Percentiles rank a stretch among this genome's conserved stretches.
These are phyloP conservation scores for Bagarius yarrelli DNA, from an alignment of 2,113 vertebrate genomes.

Conservation along the genomic window DNA sequence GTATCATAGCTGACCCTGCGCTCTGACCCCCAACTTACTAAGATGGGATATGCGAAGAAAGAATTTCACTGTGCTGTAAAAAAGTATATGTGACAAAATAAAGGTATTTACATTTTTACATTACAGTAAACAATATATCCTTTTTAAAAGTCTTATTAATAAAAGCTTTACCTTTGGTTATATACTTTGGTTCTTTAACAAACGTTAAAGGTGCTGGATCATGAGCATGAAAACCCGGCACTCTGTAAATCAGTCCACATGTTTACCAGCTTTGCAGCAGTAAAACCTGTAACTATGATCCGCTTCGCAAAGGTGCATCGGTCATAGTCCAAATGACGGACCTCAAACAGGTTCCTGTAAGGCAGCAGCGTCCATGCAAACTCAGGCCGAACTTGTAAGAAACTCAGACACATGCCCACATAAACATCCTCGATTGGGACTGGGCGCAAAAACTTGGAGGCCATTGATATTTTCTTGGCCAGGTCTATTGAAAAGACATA, in stretches of 20 bases:
- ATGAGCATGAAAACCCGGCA: slow-evolving; percentile 59
- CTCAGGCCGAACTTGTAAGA: slow-evolving; percentile 60
- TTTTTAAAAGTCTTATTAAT: not conserved
- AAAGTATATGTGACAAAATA: not conserved
- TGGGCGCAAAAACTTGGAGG: slow-evolving; percentile 57
- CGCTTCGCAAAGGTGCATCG: slow-evolving; percentile 61
- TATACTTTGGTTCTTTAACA: not conserved
- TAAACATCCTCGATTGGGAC: slow-evolving; percentile 81
- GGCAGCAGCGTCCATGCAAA: slow-evolving; percentile 47
- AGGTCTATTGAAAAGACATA: slow-evolving; percentile 75
- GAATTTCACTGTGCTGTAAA: too few relatives aligned
- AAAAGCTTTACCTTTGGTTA: not conserved
- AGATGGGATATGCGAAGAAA: too few relatives aligned
- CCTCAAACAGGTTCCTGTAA: slow-evolving; percentile 63
- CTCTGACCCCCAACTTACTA: too few relatives aligned
- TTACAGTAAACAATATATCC: too few relatives aligned
- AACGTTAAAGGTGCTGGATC: not conserved
- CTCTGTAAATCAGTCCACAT: slow-evolving; percentile 69
- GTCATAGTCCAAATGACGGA: slow-evolving; percentile 63
- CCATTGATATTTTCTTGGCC: slow-evolving; percentile 62
- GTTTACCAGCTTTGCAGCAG: slow-evolving; percentile 42
- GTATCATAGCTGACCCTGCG: too few relatives aligned
- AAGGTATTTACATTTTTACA: not conserved
- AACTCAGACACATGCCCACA: slow-evolving; percentile 73
- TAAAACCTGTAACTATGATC: slow-evolving; percentile 65